Conservation (phyloP, 2,888 invertebrate genomes). For the Leptothorax acervorum region DNA sequence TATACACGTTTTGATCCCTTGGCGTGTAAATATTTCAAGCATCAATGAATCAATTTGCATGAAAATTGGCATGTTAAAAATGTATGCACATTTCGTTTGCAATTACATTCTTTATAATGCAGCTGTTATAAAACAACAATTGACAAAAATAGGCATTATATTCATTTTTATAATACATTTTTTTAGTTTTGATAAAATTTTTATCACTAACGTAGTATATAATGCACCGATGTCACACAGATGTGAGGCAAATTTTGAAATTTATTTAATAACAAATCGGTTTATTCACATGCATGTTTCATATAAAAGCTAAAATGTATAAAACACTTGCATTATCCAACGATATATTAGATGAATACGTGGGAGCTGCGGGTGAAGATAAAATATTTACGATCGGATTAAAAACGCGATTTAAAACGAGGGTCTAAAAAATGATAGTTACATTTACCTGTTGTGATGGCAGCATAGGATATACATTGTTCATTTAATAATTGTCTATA, state of each 20-base stretch:
- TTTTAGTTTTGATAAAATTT: not conserved
- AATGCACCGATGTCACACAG: not conserved
- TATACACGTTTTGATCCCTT: not conserved
- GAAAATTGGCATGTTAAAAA: not conserved
- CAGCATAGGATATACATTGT: not conserved
- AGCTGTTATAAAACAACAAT: not conserved
- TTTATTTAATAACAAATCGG: conserved; percentile 21
- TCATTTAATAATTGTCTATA: conserved; percentile 25
- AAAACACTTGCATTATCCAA: conserved; percentile 19
- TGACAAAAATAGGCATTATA: not conserved
- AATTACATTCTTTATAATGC: not conserved
- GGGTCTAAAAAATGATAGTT: conserved; percentile 19
- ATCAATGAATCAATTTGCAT: not conserved
- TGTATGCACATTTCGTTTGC: not conserved
- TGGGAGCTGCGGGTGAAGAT: not conserved
- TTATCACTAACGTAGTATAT: not conserved
- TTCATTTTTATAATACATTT: not conserved
- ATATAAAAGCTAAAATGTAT: not conserved
- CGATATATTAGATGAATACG: conserved; percentile 30
- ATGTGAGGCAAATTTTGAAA: not conserved
- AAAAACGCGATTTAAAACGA: conserved; percentile 35
- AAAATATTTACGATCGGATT: conserved; percentile 46
- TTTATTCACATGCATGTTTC: conserved; percentile 6
- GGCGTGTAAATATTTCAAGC: not conserved
- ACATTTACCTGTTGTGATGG: not conserved